These are phyloP conservation scores for Trypoxylus dichotomus DNA, from an alignment of 1,140 invertebrate genomes.

Conservation along the genomic window DNA sequence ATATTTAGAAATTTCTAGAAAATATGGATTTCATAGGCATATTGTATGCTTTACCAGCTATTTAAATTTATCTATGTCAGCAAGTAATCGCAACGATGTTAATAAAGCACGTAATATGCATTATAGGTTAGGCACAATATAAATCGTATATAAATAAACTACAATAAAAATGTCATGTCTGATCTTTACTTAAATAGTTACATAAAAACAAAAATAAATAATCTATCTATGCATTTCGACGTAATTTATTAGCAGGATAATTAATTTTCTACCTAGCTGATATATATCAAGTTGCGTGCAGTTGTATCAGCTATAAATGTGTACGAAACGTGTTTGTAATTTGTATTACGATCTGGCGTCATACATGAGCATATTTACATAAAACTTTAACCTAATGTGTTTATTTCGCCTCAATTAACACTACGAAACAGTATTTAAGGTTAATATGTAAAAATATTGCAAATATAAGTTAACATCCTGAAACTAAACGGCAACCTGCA, in stretches of 20 bases:
- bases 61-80: no score
- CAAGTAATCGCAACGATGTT: no score
- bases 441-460: not conserved
- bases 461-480: not conserved
- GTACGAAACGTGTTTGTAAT: constrained; percentile 24
- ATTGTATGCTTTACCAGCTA: no score
- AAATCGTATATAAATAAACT: not conserved
- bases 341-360: constrained; percentile 16
- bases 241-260: not conserved
- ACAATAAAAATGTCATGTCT: not conserved
- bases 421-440: not conserved
- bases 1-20: no score
- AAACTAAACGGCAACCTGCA: no score
- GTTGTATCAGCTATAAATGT: not conserved
- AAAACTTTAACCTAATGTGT: not conserved
- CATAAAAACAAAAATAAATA: constrained; percentile 5
- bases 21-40: no score
- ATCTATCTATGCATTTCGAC: not conserved
- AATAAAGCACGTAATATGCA: not conserved
- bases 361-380: not conserved
- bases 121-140: not conserved
- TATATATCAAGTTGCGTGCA: constrained; percentile 24
- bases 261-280: not conserved
- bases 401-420: not conserved
- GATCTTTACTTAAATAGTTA: not conserved